Evolutionary conservation across 2,888 invertebrate genomes (phyloP).

Genomic region (Atrina japonica): DNA sequence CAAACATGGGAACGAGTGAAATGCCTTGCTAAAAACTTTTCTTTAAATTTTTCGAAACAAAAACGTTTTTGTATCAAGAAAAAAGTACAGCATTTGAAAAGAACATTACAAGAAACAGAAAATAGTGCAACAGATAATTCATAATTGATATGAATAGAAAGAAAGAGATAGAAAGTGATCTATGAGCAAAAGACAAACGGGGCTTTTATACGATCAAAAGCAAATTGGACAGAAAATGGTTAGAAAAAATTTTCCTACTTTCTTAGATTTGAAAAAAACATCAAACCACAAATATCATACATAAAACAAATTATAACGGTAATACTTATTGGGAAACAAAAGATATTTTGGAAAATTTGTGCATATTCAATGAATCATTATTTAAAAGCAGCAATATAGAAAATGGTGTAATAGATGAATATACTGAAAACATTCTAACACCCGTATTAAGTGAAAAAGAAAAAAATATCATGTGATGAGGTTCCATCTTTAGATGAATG

Average conservation of each 20-base stretch:
- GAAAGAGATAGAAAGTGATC: not conserved
- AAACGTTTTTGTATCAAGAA: not conserved
- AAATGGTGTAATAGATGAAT: not conserved
- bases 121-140: not conserved
- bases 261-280: not conserved
- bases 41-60: not conserved
- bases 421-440: too few relatives aligned
- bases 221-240: too few relatives aligned
- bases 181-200: slow-evolving; percentile 3
- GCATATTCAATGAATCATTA: not conserved
- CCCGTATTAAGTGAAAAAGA: too few relatives aligned
- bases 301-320: slow-evolving; percentile 7
- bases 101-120: not conserved
- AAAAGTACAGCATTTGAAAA: slow-evolving; percentile 2
- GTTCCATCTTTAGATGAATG: too few relatives aligned
- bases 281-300: slow-evolving; percentile 2
- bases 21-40: not conserved
- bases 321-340: not conserved
- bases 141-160: not conserved
- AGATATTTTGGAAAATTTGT: slow-evolving; percentile 6
- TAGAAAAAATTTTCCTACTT: too few relatives aligned
- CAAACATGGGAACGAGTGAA: slow-evolving; percentile 5
- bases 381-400: not conserved
- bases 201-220: too few relatives aligned
- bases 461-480: too few relatives aligned